Percentiles rank a stretch among this genome's conserved stretches.
Conservation (phyloP, 2,888 invertebrate species). For the Cephus rjabovi region DNA sequence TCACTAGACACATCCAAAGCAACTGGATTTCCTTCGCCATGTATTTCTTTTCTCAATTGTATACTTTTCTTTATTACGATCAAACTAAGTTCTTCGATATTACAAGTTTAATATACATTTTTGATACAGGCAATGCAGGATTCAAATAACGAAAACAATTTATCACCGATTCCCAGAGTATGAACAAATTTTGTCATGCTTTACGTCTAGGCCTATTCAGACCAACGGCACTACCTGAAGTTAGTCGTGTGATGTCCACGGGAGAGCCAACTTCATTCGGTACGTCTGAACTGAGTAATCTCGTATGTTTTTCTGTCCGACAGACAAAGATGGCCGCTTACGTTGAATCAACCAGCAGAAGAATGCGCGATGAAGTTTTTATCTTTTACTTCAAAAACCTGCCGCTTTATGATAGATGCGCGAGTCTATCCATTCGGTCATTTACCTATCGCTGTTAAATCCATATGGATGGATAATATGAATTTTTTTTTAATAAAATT, state of each 20-base stretch:
- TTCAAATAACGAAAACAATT: background rate
- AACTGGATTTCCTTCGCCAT: background rate
- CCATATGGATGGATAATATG: background rate
- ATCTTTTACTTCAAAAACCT: constrained; percentile 15
- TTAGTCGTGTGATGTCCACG: too few relatives aligned
- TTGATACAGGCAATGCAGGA: background rate
- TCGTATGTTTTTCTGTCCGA: background rate
- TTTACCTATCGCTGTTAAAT: background rate
- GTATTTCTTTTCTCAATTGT: background rate
- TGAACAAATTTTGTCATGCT: background rate
- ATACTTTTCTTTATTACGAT: background rate
- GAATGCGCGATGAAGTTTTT: constrained; percentile 10
- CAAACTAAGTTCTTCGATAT: background rate
- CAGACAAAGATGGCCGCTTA: background rate
- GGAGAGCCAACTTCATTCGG: too few relatives aligned
- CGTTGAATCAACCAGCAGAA: background rate
- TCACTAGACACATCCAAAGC: background rate
- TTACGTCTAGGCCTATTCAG: background rate
- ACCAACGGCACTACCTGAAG: background rate
- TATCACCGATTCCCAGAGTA: background rate
- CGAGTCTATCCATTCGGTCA: constrained; percentile 10
- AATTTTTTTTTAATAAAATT: background rate
- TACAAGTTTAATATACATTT: background rate
- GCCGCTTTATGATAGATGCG: constrained; percentile 19
- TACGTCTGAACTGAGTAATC: background rate